A percentile compares a stretch with the other conserved stretches of the same genome.
Evolutionary conservation across 2,888 invertebrate genomes (phyloP).

Genomic region (Chrysolina oricalcia): DNA sequence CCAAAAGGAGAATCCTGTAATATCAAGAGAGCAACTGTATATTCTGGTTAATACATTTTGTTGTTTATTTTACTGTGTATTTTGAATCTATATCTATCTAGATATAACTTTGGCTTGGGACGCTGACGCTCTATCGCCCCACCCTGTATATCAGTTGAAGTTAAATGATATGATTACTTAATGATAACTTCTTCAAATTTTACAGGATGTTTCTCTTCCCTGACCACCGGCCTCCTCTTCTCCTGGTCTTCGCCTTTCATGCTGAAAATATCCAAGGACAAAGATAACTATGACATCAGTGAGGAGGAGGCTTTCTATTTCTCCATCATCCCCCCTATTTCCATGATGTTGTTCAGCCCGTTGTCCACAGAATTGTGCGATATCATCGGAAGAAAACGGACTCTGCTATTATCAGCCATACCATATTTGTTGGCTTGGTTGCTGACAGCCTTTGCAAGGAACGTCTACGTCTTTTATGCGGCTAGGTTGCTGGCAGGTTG

Average conservation of each 20-base stretch:
- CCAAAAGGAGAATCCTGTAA: too few relatives aligned
- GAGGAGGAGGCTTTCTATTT: conserved; percentile 66
- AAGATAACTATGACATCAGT: conserved; percentile 61
- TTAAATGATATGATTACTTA: too few relatives aligned
- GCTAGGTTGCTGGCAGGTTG: conserved; percentile 59
- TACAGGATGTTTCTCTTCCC: conserved; percentile 53
- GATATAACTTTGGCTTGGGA: too few relatives aligned
- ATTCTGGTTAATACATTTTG: too few relatives aligned
- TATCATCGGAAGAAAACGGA: conserved; percentile 61
- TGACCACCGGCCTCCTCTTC: conserved; percentile 56
- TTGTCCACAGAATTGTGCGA: conserved; percentile 60
- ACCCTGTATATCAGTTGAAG: too few relatives aligned
- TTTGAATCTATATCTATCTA: too few relatives aligned
- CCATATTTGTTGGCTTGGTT: conserved; percentile 60
- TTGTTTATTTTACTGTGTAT: too few relatives aligned
- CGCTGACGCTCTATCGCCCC: too few relatives aligned
- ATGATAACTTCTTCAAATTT: neutral
- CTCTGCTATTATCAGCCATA: conserved; percentile 58
- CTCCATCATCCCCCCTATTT: conserved; percentile 63
- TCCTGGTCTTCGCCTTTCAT: conserved; percentile 67
- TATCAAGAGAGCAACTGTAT: too few relatives aligned
- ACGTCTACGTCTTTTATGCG: conserved; percentile 62
- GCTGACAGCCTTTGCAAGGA: conserved; percentile 56
- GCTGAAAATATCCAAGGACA: conserved; percentile 61
- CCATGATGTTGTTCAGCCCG: conserved; percentile 58